phyloP scores from a whole-genome alignment of 2,888 invertebrate species.

The Scaptomyza polygonia region DNA sequence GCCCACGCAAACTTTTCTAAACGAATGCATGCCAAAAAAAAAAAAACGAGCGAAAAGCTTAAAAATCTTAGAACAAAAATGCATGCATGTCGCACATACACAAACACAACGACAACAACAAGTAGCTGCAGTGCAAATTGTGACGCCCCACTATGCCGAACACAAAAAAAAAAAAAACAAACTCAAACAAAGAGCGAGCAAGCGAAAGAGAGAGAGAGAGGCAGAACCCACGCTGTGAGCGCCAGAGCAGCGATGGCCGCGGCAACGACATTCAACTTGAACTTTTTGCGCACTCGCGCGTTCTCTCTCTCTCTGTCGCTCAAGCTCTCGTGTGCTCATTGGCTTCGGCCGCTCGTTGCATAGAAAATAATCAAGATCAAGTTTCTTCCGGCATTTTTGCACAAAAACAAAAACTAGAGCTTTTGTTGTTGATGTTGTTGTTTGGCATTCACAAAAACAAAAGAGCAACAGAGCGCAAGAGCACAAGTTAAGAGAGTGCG shows the following conservation, averaged over 20 bases:
- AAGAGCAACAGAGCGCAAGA: slow-evolving; percentile 33
- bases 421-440: slow-evolving; percentile 37
- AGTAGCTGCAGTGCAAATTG: slow-evolving; percentile 53
- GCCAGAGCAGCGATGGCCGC: slow-evolving; percentile 44
- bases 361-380: slow-evolving; percentile 80
- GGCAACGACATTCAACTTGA: slow-evolving; percentile 80
- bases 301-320: slow-evolving; percentile 21
- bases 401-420: slow-evolving; percentile 68
- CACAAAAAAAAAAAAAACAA: slow-evolving; percentile 27
- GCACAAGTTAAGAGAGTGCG: slow-evolving; percentile 37
- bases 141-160: slow-evolving; percentile 54
- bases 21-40: slow-evolving; percentile 45
- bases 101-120: slow-evolving; percentile 39
- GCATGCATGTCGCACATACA: slow-evolving; percentile 38
- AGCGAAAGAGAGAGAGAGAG: slow-evolving; percentile 19
- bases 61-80: slow-evolving; percentile 54
- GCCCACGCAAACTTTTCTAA: slow-evolving; percentile 44
- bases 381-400: slow-evolving; percentile 80
- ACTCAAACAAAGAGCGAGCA: slow-evolving; percentile 14
- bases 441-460: background rate
- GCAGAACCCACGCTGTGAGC: slow-evolving; percentile 19
- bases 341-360: slow-evolving; percentile 41
- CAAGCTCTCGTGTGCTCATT: slow-evolving; percentile 34
- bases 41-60: slow-evolving; percentile 47
- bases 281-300: slow-evolving; percentile 70